These are phyloP conservation scores for Piscicola geometra DNA, from an alignment of 2,888 invertebrate genomes.

Conservation along the genomic window DNA sequence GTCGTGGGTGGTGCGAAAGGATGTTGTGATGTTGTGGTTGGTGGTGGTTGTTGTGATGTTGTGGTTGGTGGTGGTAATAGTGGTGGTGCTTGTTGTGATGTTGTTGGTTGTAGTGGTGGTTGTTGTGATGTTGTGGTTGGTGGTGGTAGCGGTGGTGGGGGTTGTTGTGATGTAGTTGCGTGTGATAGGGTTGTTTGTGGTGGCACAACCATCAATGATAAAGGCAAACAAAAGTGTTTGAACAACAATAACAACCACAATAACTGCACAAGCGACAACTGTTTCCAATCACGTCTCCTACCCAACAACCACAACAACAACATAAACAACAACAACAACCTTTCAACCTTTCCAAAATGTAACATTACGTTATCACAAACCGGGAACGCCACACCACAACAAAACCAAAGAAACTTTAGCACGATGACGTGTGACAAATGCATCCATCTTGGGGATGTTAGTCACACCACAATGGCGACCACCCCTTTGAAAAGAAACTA, in stretches of 20 bases:
- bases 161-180: too few species aligned
- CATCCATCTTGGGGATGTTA: not conserved
- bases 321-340: not conserved
- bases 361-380: not conserved
- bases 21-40: too few species aligned
- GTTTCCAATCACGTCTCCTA: not conserved
- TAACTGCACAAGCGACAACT: not conserved
- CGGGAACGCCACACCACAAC: not conserved
- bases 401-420: not conserved
- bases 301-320: not conserved
- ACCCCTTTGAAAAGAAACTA: not conserved
- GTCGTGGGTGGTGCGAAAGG: too few species aligned
- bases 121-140: not conserved
- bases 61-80: too few species aligned
- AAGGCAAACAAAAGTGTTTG: not conserved
- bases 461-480: not conserved
- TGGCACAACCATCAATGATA: too few species aligned
- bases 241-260: not conserved
- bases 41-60: too few species aligned
- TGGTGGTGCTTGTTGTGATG: too few species aligned
- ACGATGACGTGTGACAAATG: slow-evolving; percentile 6
- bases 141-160: not conserved
- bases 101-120: not conserved
- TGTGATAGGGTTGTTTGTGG: too few species aligned
- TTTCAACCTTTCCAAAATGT: slow-evolving; percentile 5